Percentiles rank a stretch among this genome's conserved stretches.
Conservation (phyloP, 2,888 invertebrate genomes). For the Microplitis manilae region DNA sequence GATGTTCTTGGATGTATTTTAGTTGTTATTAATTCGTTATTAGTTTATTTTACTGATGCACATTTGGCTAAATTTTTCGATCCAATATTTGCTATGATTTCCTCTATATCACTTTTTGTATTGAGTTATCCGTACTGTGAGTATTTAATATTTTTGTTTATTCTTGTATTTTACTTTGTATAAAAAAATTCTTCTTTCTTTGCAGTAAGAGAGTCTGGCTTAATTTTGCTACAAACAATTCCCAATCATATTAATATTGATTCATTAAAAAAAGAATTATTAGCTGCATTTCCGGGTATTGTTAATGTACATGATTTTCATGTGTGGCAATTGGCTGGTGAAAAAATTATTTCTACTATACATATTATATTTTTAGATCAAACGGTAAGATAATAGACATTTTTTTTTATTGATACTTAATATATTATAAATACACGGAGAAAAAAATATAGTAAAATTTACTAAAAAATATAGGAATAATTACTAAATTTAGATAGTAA, state of each 20-base stretch:
- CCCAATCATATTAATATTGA: slow-evolving; percentile 89
- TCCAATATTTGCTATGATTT: slow-evolving; percentile 83
- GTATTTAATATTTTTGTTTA: slow-evolving; percentile 62
- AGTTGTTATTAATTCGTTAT: slow-evolving; percentile 79
- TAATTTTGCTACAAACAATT: slow-evolving; percentile 92
- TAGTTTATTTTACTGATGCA: slow-evolving; percentile 76
- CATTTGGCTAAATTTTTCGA: slow-evolving; percentile 81
- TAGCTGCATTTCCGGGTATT: slow-evolving; percentile 80
- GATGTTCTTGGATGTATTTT: slow-evolving; percentile 81
- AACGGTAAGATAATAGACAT: slow-evolving; percentile 67
- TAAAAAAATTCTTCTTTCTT: slow-evolving; percentile 48
- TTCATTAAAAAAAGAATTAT: slow-evolving; percentile 77
- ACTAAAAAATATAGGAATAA: too few relatives aligned
- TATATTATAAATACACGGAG: too few relatives aligned
- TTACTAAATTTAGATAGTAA: too few relatives aligned
- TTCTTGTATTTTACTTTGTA: slow-evolving; percentile 6
- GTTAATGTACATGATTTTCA: slow-evolving; percentile 89
- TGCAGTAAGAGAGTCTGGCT: slow-evolving; percentile 89
- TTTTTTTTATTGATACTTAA: neutral
- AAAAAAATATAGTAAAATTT: too few relatives aligned
- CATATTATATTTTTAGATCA: slow-evolving; percentile 84
- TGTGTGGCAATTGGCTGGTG: slow-evolving; percentile 88
- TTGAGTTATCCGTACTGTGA: slow-evolving; percentile 88
- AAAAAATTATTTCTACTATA: slow-evolving; percentile 86
- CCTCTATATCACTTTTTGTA: slow-evolving; percentile 80